Conservation (phyloP, 2,888 invertebrate genomes). For the Bruchidius siliquastri region DNA sequence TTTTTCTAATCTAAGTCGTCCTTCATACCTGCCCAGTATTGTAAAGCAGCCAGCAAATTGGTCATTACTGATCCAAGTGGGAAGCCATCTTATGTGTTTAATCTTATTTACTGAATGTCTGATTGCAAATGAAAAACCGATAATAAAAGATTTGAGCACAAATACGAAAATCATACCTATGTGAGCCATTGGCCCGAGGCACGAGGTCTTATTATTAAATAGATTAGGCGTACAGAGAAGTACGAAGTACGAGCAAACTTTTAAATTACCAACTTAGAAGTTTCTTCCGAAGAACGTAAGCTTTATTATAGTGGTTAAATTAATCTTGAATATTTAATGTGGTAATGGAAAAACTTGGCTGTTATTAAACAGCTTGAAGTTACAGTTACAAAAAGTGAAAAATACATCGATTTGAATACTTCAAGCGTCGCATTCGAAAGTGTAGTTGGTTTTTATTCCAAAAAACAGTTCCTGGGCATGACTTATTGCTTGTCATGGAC, state of each 20-base stretch:
- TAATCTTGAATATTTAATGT: background rate
- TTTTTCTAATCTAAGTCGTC: too few species aligned
- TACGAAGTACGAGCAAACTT: background rate
- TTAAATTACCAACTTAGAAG: background rate
- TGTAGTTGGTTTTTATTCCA: too few species aligned
- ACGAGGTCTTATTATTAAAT: background rate
- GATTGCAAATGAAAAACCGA: too few species aligned
- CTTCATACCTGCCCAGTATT: too few species aligned
- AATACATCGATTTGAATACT: background rate
- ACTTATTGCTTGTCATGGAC: too few species aligned
- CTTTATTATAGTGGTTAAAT: background rate
- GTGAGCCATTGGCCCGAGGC: background rate
- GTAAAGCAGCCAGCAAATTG: too few species aligned
- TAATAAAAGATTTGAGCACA: too few species aligned
- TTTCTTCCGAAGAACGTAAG: background rate
- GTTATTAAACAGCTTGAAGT: background rate
- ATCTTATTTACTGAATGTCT: too few species aligned
- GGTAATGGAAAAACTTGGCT: background rate
- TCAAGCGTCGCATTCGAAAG: background rate
- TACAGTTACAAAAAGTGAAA: background rate
- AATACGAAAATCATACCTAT: too few species aligned
- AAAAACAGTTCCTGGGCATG: too few species aligned
- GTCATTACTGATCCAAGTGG: too few species aligned
- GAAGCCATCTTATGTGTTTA: too few species aligned
- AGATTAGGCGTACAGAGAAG: background rate